Evolutionary conservation across 2,113 vertebrate genomes (phyloP).

Genomic region (Nyctereutes procyonoides): DNA sequence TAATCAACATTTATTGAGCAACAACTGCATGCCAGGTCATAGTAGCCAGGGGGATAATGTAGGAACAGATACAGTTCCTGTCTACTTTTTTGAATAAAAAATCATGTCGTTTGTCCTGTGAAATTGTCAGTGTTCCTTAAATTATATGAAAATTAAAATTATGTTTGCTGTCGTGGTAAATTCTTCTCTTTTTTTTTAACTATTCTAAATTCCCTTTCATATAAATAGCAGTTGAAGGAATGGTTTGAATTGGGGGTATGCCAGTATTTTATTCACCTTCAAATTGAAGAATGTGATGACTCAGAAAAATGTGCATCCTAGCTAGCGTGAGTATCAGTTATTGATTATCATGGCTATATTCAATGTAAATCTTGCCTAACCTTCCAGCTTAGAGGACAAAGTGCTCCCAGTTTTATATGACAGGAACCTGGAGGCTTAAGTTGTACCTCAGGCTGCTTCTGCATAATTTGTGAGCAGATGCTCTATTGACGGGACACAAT

Average conservation of each 20-base stretch:
- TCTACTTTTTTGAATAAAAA: neutral
- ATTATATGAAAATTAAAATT: neutral
- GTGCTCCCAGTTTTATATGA: neutral
- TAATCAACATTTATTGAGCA: neutral
- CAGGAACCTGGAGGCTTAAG: neutral
- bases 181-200: neutral
- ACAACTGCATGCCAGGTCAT: neutral
- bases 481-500: neutral
- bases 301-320: neutral
- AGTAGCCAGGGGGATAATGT: neutral
- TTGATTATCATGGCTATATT: neutral
- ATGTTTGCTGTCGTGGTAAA: neutral
- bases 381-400: constrained; percentile 1
- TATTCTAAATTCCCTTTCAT: neutral
- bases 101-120: neutral
- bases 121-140: neutral
- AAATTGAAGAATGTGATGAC: constrained; percentile 16
- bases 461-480: neutral
- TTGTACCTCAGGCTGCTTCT: neutral
- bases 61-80: neutral
- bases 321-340: neutral
- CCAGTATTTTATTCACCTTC: constrained; percentile 50
- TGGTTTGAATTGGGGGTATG: neutral
- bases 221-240: neutral
- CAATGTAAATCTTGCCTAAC: neutral